Conservation (phyloP, 2,888 invertebrate genomes). For the Cataglyphis altisquamis region DNA sequence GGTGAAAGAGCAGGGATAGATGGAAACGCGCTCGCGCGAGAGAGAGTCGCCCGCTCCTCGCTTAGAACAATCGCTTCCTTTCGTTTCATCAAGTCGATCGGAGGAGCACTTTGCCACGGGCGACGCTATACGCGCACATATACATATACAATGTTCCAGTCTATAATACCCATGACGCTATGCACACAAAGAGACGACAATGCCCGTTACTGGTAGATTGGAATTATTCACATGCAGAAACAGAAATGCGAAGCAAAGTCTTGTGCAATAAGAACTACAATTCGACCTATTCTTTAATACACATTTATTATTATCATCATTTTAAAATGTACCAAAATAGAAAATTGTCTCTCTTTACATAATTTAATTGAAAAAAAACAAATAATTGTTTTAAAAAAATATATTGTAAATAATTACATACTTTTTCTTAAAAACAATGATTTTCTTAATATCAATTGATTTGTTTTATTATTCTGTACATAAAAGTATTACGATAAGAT, state of each 20-base stretch:
- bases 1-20: conserved; percentile 40
- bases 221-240: conserved; percentile 8
- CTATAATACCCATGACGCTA: conserved; percentile 70
- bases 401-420: too few species aligned
- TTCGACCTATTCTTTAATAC: not conserved
- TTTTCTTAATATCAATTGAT: too few species aligned
- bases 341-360: not conserved
- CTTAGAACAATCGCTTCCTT: conserved; percentile 75
- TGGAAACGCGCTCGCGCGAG: conserved; percentile 50
- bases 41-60: conserved; percentile 69
- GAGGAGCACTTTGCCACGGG: conserved; percentile 60
- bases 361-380: too few species aligned
- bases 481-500: too few species aligned
- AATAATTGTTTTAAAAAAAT: too few species aligned
- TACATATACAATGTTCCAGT: conserved; percentile 28
- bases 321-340: not conserved
- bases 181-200: conserved; percentile 42
- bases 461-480: too few species aligned
- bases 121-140: conserved; percentile 61
- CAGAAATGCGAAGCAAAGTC: conserved; percentile 15
- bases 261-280: not conserved
- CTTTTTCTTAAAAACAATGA: too few species aligned
- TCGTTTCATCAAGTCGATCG: conserved; percentile 71
- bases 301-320: not conserved
- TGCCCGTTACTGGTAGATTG: conserved; percentile 1